Evolutionary conservation across 2,888 invertebrate genomes (phyloP).

Genomic region (Tineola bisselliella): DNA sequence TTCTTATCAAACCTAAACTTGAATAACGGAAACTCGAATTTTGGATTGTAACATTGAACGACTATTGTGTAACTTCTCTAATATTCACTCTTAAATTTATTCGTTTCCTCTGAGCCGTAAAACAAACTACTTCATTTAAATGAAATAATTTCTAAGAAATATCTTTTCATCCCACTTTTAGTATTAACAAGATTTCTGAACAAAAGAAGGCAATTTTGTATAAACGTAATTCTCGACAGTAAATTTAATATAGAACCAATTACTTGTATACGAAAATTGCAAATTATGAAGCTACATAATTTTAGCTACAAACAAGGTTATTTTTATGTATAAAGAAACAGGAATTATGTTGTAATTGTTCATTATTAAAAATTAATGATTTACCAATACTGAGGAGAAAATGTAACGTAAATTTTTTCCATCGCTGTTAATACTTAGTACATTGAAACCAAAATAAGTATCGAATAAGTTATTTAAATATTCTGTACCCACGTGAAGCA

Average conservation of each 20-base stretch:
- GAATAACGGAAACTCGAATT: conserved; percentile 44
- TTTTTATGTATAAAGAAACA: too few species aligned
- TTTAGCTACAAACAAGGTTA: too few species aligned
- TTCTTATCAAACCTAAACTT: conserved; percentile 55
- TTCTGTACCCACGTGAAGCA: background rate
- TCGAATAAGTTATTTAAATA: background rate
- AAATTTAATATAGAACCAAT: background rate
- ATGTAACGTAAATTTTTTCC: too few species aligned
- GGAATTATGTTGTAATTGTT: too few species aligned
- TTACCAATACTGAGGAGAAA: too few species aligned
- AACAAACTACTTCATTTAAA: conserved; percentile 3
- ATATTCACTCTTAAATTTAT: conserved; percentile 52
- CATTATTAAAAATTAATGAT: too few species aligned
- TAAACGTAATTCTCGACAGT: background rate
- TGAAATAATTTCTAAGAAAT: background rate
- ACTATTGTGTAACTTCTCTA: conserved; percentile 57
- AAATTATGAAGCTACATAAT: too few species aligned
- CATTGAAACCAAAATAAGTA: too few species aligned
- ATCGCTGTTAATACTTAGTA: too few species aligned
- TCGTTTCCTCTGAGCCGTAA: background rate
- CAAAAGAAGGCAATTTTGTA: background rate
- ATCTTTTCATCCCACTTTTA: background rate
- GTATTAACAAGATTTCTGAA: background rate
- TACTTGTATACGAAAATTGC: background rate
- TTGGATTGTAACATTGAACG: conserved; percentile 40